Evolutionary conservation across 2,113 vertebrate species (phyloP).

Genomic region (Percina caprodes): DNA sequence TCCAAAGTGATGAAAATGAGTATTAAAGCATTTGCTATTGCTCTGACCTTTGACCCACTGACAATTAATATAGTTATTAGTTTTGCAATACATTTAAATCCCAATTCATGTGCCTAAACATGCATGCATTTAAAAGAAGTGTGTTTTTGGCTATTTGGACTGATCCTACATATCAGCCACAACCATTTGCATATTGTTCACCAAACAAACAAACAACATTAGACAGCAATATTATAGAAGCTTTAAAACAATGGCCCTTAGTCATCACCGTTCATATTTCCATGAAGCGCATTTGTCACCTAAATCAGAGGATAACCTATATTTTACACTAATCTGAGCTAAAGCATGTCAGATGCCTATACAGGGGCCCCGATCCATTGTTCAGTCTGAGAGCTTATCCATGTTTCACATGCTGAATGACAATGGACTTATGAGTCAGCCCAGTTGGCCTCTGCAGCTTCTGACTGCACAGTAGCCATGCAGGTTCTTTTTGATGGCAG

Average conservation of each 20-base stretch:
- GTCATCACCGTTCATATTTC: constrained; percentile 14
- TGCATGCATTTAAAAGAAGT: not conserved
- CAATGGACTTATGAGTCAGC: constrained; percentile 71
- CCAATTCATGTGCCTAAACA: not conserved
- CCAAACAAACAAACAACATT: constrained; percentile 38
- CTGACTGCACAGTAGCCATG: constrained; percentile 41
- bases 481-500: constrained; percentile 3
- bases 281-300: constrained; percentile 53
- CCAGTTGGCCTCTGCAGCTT: constrained; percentile 47
- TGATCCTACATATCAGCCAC: not conserved
- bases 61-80: not conserved
- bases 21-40: not conserved
- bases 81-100: not conserved
- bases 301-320: constrained; percentile 81
- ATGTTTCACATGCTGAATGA: constrained; percentile 75
- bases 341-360: constrained; percentile 70
- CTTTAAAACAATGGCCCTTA: constrained; percentile 59
- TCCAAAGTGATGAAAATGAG: constrained; percentile 6
- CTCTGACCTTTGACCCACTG: constrained; percentile 18
- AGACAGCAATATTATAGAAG: constrained; percentile 4
- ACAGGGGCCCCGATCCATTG: constrained; percentile 56
- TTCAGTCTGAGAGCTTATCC: constrained; percentile 68
- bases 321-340: constrained; percentile 78
- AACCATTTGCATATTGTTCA: constrained; percentile 40
- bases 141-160: not conserved